phyloP scores from a whole-genome alignment of 2,797 vertebrate genomes.

The Botia almorhae region DNA sequence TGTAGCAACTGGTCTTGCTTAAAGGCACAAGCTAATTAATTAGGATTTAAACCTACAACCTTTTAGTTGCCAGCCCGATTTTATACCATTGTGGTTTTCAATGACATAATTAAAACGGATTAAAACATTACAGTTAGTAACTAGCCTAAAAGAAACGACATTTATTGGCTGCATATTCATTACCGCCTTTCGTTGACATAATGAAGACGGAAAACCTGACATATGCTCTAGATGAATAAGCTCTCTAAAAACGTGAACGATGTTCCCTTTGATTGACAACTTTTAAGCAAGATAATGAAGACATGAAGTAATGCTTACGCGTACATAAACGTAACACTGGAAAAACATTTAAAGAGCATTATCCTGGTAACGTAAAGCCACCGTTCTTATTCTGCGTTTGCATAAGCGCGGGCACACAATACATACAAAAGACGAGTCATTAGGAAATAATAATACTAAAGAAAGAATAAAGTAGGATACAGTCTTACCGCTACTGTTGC shows the following conservation, averaged over 20 bases:
- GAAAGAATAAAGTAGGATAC: neutral
- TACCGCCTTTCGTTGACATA: conserved; percentile 27
- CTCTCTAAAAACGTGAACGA: neutral
- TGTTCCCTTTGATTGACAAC: neutral
- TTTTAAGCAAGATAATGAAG: neutral
- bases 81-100: too few species aligned
- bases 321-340: neutral
- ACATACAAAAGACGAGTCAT: neutral
- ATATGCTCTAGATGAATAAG: conserved; percentile 16
- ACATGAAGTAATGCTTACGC: neutral
- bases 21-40: too few species aligned
- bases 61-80: too few species aligned
- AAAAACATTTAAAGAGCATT: neutral
- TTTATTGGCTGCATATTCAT: neutral
- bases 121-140: neutral
- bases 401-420: neutral
- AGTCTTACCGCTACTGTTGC: neutral
- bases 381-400: neutral
- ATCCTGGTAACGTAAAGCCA: neutral
- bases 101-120: neutral
- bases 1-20: too few species aligned
- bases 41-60: too few species aligned
- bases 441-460: neutral
- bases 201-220: conserved; percentile 27
- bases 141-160: neutral